phyloP scores from a whole-genome alignment of 2,888 invertebrate genomes.

The Nephrotoma flavescens region DNA sequence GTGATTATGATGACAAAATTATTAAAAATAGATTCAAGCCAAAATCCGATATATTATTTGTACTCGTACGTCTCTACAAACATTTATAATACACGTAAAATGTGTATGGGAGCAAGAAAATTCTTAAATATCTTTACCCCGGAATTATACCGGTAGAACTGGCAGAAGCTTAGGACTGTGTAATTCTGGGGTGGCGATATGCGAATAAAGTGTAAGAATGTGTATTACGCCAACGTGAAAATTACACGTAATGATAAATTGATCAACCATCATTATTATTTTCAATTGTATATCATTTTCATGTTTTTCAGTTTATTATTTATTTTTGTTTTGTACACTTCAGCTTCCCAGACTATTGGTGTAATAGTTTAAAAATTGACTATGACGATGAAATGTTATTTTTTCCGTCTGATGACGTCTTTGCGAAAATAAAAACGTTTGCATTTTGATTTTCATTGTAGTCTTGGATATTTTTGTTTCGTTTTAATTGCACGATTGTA shows the following conservation, averaged over 20 bases:
- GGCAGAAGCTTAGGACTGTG: background rate
- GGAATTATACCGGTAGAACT: background rate
- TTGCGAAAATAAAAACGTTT: background rate
- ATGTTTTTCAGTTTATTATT: background rate
- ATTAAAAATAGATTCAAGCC: background rate
- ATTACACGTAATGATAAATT: background rate
- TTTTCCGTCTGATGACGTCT: background rate
- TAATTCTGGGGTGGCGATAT: background rate
- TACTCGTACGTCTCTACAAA: background rate
- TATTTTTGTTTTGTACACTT: background rate
- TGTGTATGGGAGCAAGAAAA: no score
- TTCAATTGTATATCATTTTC: background rate
- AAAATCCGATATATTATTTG: background rate
- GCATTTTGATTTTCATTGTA: background rate
- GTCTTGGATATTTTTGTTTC: background rate
- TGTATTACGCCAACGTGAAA: background rate
- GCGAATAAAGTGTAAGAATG: background rate
- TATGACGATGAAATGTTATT: background rate
- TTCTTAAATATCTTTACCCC: no score
- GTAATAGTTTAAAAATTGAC: background rate
- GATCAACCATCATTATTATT: background rate
- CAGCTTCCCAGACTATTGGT: background rate
- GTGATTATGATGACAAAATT: background rate
- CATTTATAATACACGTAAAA: background rate
- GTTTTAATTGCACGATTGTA: background rate